Evolutionary conservation across 2,888 invertebrate species (phyloP), one percentile per base, ranked within the genome.

Genomic region (Autographa pulchrina): DNA sequence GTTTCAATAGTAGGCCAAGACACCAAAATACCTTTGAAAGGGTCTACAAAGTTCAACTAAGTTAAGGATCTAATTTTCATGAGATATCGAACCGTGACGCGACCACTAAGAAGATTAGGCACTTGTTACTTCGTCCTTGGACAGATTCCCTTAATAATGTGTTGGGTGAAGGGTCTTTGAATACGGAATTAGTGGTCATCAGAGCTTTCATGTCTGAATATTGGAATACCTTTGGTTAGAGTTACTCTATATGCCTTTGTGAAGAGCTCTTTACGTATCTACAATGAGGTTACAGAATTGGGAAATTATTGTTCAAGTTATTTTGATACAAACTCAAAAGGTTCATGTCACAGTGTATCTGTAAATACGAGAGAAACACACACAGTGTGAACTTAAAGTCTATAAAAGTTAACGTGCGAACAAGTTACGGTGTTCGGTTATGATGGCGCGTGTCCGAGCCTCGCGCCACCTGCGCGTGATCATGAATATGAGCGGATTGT

Each of bases 81-180:
- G 89, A 89, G 86, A 91, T 89, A 90, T 90, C 87, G 89, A 91
- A 88, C 87, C 87, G 84, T 89, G 86, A 89, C 91, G 87, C 86
- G 86, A 90, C 89, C 89, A 84, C 89, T 89, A 91, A 91, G 89
- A 82, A 89, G 90, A 92, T 92, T 92, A 92, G 85, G 85, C 86
- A 91, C 90, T 92, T 92, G 90, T 90, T 89, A 90, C 90, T 88
- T 86, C 83, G 84, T 81, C 84, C 71, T 86, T 80, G 84, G 81
- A 85, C 81, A 83, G 82, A 84, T 86, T 85, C 83, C 83, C 83
- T 85, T 88, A 84, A 89, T 88, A 88, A 86, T 88, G 85, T 87
- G 84, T 86, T 77, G 83, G 85, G 82, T 78, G 81, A 84, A 81
- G 78, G 86, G 86, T 83, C 88, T 85, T 86, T 83, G 85, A 88